phyloP scores from a whole-genome alignment of 2,797 vertebrate genomes.

The Sphenodon punctatus region DNA sequence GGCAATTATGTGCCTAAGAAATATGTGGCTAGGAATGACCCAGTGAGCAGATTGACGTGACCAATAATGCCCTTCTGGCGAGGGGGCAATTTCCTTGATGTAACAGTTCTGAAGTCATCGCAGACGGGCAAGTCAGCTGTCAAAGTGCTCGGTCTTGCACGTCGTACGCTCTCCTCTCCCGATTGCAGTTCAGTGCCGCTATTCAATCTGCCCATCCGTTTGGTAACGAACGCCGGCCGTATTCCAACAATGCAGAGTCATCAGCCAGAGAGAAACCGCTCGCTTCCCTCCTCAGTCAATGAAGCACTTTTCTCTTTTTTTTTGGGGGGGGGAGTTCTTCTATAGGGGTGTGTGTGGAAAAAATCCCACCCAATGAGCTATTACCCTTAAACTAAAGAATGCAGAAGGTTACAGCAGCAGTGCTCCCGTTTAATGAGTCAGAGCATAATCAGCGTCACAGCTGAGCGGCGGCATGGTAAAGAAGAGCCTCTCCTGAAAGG shows the following conservation, averaged over 20 bases:
- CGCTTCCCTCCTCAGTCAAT: background rate
- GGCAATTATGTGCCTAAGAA: background rate
- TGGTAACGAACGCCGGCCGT: conserved; percentile 62
- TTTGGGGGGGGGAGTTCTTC: background rate
- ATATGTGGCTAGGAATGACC: background rate
- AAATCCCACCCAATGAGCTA: conserved; percentile 61
- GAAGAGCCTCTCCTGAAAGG: background rate
- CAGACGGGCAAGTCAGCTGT: conserved; percentile 14
- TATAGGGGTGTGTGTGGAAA: conserved; percentile 22
- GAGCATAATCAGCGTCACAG: conserved; percentile 45
- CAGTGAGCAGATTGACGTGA: background rate
- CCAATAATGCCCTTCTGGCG: background rate
- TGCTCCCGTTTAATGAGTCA: conserved; percentile 60
- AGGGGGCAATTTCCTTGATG: background rate
- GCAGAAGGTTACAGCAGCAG: conserved; percentile 42
- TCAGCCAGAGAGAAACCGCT: conserved; percentile 32
- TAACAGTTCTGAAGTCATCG: background rate
- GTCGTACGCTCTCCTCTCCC: conserved; percentile 46
- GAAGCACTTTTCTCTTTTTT: conserved; percentile 17
- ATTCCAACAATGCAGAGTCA: conserved; percentile 24
- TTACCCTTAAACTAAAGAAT: conserved; percentile 67
- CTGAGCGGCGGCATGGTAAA: conserved; percentile 27
- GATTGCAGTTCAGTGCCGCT: conserved; percentile 17
- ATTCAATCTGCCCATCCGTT: conserved; percentile 62
- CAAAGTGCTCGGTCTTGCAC: conserved; percentile 31